A percentile compares a stretch with the other conserved stretches of the same genome.
phyloP scores from a whole-genome alignment of 1,140 invertebrate species.

The Mylabris phalerata region DNA sequence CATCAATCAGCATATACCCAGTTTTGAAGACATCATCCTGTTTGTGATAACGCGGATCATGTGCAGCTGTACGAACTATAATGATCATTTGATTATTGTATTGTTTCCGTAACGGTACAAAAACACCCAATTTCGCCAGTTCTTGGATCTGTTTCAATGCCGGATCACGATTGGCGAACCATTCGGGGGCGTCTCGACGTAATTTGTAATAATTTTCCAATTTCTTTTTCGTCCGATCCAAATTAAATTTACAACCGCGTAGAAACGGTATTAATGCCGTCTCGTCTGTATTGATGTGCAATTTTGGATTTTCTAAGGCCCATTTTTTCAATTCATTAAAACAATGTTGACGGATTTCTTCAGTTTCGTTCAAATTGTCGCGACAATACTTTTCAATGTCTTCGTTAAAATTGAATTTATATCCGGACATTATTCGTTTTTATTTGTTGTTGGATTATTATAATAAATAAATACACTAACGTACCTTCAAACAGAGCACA shows the following conservation, averaged over 20 bases:
- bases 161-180: constrained; percentile 56
- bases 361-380: constrained; percentile 25
- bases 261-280: constrained; percentile 48
- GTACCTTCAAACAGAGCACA: too few relatives aligned
- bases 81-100: constrained; percentile 48
- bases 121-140: constrained; percentile 51
- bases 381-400: constrained; percentile 6
- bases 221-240: constrained; percentile 51
- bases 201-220: constrained; percentile 53
- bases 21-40: constrained; percentile 55
- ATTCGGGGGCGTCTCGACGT: constrained; percentile 47
- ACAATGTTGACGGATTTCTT: constrained; percentile 12
- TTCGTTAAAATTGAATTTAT: constrained; percentile 5
- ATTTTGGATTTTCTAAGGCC: constrained; percentile 6
- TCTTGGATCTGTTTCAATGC: constrained; percentile 49
- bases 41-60: constrained; percentile 50
- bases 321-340: constrained; percentile 25
- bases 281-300: constrained; percentile 3
- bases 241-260: constrained; percentile 54
- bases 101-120: constrained; percentile 51
- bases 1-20: constrained; percentile 52
- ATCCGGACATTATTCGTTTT: background rate
- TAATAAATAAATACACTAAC: too few relatives aligned
- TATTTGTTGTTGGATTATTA: background rate
- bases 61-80: constrained; percentile 49